Percentiles rank a stretch among this genome's conserved stretches.
These are phyloP conservation scores for Engraulis encrasicolus DNA, from an alignment of 2,113 vertebrate species.

Conservation along the genomic window DNA sequence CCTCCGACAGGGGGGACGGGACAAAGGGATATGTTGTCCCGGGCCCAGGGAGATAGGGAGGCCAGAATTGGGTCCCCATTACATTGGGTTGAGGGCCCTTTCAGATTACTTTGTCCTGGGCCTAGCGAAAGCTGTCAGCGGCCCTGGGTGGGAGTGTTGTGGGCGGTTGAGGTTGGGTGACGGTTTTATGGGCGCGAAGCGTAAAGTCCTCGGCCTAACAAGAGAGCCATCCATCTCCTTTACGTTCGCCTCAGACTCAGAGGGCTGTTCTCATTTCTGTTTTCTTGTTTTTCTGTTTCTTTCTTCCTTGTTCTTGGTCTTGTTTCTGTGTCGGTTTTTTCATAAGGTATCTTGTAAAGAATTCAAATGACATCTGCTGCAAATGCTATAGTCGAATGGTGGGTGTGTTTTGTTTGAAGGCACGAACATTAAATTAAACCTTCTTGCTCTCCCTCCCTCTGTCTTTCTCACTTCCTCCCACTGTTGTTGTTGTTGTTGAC, in stretches of 20 bases:
- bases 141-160: no score
- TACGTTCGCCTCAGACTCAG: background rate
- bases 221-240: background rate
- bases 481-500: no score
- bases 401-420: background rate
- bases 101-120: no score
- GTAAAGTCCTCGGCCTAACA: slow-evolving; percentile 15
- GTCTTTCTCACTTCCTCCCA: background rate
- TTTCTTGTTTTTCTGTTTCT: background rate
- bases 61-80: no score
- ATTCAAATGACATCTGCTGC: slow-evolving; percentile 24
- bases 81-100: no score
- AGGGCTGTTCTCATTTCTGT: background rate
- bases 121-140: no score
- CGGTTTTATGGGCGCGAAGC: slow-evolving; percentile 2
- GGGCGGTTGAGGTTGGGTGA: background rate
- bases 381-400: no score
- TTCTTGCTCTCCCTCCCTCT: background rate
- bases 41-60: no score
- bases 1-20: no score
- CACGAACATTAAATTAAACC: background rate
- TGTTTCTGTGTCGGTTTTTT: background rate
- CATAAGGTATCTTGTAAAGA: background rate
- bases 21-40: no score
- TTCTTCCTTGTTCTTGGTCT: background rate